A percentile compares a stretch with the other conserved stretches of the same genome.
These are phyloP conservation scores for Temnothorax ravouxi DNA, from an alignment of 2,888 invertebrate genomes.

Conservation along the genomic window DNA sequence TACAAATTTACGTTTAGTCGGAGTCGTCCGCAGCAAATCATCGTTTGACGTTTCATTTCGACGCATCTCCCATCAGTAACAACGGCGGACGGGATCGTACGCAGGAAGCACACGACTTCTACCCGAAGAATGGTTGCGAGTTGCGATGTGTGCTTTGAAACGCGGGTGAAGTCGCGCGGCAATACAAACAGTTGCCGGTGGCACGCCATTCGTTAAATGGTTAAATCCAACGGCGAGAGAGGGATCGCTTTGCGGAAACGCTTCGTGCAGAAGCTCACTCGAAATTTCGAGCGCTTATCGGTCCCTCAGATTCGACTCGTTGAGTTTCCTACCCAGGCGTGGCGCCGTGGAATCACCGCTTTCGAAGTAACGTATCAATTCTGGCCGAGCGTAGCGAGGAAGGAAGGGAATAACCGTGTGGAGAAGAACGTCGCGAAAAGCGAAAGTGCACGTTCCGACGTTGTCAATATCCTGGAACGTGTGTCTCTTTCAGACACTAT, in stretches of 20 bases:
- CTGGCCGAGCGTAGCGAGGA: constrained; percentile 21
- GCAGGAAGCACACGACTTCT: constrained; percentile 62
- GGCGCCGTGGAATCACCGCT: constrained; percentile 60
- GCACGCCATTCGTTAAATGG: constrained; percentile 65
- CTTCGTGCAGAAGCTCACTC: constrained; percentile 30
- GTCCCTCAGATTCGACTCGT: constrained; percentile 62
- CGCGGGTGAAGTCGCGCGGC: constrained; percentile 51
- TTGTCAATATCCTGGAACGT: constrained; percentile 72
- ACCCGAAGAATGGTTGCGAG: constrained; percentile 17
- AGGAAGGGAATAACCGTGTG: constrained; percentile 15
- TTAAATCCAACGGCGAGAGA: constrained; percentile 53
- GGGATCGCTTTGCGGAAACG: constrained; percentile 50
- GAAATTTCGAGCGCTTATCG: constrained; percentile 61
- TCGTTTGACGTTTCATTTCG: constrained; percentile 71
- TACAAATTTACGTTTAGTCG: constrained; percentile 44
- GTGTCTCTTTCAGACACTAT: constrained; percentile 36
- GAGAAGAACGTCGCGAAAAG: constrained; percentile 59
- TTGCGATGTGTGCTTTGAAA: constrained; percentile 40
- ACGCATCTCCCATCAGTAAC: constrained; percentile 47
- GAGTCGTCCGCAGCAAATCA: constrained; percentile 62
- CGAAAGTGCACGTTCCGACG: constrained; percentile 70
- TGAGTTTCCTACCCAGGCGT: constrained; percentile 62
- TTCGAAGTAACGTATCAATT: constrained; percentile 69
- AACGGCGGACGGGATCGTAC: constrained; percentile 51
- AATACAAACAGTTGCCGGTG: constrained; percentile 61